Percentiles rank a stretch among this genome's conserved stretches.
phyloP scores from a whole-genome alignment of 1,140 invertebrate species.

The Panulirus ornatus region DNA sequence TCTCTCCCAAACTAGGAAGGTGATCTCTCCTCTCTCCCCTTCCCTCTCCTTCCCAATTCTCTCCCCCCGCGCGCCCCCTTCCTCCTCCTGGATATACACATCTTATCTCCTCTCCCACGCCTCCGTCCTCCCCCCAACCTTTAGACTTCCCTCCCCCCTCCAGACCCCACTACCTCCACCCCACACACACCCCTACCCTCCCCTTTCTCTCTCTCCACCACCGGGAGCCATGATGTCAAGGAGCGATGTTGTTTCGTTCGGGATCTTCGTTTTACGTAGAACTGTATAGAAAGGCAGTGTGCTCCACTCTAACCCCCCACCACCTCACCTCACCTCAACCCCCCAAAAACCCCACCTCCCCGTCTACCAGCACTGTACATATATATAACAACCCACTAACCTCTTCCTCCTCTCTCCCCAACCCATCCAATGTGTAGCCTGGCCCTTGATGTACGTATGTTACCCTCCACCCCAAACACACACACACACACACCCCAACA shows the following conservation, averaged over 20 bases:
- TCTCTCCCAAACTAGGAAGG: no score
- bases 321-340: not conserved
- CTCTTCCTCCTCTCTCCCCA: not conserved
- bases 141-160: not conserved
- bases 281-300: constrained; percentile 18
- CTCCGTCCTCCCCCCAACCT: no score
- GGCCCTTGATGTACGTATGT: no score
- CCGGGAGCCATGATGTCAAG: no score
- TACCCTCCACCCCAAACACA: not conserved
- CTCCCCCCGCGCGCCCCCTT: not conserved
- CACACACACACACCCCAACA: not conserved
- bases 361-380: constrained; percentile 4
- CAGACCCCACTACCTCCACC: not conserved
- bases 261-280: no score
- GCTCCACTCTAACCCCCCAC: not conserved
- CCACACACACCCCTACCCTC: not conserved
- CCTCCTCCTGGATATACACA: no score
- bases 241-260: no score
- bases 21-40: no score
- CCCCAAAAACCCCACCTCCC: no score
- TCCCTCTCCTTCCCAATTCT: not conserved
- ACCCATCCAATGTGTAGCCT: not conserved
- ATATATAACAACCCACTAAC: not conserved
- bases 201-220: not conserved
- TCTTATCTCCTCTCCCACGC: no score